Base-by-base conservation (phyloP, 2,888 invertebrate genomes). In the Falcaria lacertinaria region DNA sequence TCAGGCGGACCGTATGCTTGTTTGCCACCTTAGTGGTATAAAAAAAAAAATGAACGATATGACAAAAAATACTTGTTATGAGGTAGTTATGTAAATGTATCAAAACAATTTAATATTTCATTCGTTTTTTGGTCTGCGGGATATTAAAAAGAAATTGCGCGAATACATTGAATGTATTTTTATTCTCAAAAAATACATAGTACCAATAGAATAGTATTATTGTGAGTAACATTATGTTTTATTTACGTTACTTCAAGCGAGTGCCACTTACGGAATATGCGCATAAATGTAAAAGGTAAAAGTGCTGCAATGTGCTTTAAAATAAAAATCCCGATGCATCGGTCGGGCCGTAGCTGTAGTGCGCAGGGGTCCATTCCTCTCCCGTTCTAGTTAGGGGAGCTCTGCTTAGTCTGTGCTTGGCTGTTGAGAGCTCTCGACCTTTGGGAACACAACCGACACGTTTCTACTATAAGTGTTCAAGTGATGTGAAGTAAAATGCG, bases 381-480 rank as follows among this genome's bases (percentile, higher is more conserved):
- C 67, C 57, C 57, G 66, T 58, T 63, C 57, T 47, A 54, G 56
- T 54, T 64, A 57, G 56, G 47, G 46, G 61, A 45, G 40, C 49
- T 60, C 59, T n/a, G n/a, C n/a, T 50, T 83, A 85, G 84, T 83
- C 81, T 72, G 50, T 54, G 59, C 69, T 65, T 66, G 79, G 57
- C 60, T 63, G 79, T 73, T 74, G 82, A 77, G 75, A 50, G 63
- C 79, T 69, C 80, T 80, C 78, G 74, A 84, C 81, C 81, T 76
- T 70, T 57, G 49, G 52, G 49, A 53, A 64, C 60, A 52, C 64
- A 59, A 66, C 68, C 69, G 67, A 67, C 71, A 65, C 64, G 52
- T 48, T 63, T 67, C 56, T 19, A 19, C 19, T 6, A n/a, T n/a
- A 6, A 19, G 19, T 19, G 19, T 19, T 48, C 45, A 54, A 36